phyloP scores from a whole-genome alignment of 2,888 invertebrate genomes.

The Portevinia maculata region DNA sequence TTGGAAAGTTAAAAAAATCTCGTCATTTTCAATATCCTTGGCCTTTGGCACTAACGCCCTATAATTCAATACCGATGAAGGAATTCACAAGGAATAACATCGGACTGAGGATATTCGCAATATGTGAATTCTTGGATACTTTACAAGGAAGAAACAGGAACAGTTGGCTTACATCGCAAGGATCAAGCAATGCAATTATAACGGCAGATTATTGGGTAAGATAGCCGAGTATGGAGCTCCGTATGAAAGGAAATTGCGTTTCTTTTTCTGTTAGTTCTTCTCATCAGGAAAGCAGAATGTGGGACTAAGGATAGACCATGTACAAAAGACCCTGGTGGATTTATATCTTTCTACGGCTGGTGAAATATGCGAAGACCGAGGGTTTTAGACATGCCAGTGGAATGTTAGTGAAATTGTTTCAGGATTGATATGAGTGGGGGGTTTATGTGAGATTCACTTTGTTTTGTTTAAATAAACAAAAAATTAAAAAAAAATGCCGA shows the following conservation, averaged over 20 bases:
- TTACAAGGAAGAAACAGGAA: not conserved
- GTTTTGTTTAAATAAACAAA: no score
- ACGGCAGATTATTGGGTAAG: constrained; percentile 39
- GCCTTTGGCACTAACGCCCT: not conserved
- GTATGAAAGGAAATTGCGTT: not conserved
- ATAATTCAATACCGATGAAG: not conserved
- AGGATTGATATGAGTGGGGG: no score
- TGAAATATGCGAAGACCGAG: constrained; percentile 8
- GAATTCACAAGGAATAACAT: not conserved
- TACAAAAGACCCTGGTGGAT: not conserved
- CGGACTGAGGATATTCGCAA: not conserved
- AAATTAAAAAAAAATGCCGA: no score
- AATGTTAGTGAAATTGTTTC: not conserved
- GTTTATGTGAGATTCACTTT: no score
- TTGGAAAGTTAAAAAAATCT: no score
- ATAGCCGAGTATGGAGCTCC: constrained; percentile 6
- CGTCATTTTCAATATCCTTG: no score
- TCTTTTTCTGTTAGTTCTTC: constrained; percentile 4
- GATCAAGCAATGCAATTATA: constrained; percentile 23
- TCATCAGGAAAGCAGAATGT: not conserved
- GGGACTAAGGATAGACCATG: not conserved
- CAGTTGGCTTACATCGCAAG: constrained; percentile 4
- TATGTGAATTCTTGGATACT: not conserved
- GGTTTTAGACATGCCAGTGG: not conserved
- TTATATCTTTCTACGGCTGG: constrained; percentile 1